These are phyloP conservation scores for Tragelaphus scriptus DNA, from an alignment of 2,113 vertebrate species.

Conservation along the genomic window DNA sequence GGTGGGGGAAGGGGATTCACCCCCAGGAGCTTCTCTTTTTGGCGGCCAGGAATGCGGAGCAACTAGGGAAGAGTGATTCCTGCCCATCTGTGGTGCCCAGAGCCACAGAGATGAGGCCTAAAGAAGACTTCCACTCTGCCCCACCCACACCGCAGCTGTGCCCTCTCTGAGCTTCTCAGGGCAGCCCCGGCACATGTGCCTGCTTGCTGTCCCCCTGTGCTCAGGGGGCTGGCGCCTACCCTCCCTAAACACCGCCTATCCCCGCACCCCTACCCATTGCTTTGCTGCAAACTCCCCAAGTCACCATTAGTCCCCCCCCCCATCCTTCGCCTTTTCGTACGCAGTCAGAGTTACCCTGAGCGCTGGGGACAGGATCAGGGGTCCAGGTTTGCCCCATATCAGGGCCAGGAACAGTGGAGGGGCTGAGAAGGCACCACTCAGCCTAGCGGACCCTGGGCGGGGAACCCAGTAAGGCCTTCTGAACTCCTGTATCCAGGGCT, in stretches of 20 bases:
- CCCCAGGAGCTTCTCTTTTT: no score
- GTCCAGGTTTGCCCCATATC: no score
- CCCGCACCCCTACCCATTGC: no score
- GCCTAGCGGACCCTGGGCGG: not conserved
- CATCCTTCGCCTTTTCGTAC: fast-evolving
- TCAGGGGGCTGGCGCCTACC: not conserved
- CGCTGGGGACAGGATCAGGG: not conserved
- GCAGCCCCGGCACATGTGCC: fast-evolving
- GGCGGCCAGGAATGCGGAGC: fast-evolving
- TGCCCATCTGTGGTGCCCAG: not conserved
- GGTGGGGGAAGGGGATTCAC: fast-evolving
- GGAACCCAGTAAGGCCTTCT: not conserved
- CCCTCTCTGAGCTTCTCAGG: not conserved
- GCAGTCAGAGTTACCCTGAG: not conserved
- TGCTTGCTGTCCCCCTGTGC: not conserved
- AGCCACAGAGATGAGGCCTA: not conserved
- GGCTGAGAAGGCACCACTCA: not conserved
- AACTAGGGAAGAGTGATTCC: not conserved
- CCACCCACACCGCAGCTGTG: not conserved
- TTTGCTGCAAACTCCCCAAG: not conserved
- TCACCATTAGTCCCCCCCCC: fast-evolving
- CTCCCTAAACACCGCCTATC: not conserved
- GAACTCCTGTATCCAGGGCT: not conserved
- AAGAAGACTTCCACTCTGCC: not conserved
- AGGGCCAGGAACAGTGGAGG: no score